Evolutionary conservation across 2,888 invertebrate species (phyloP).

Genomic region (Eutolmus rufibarbis): DNA sequence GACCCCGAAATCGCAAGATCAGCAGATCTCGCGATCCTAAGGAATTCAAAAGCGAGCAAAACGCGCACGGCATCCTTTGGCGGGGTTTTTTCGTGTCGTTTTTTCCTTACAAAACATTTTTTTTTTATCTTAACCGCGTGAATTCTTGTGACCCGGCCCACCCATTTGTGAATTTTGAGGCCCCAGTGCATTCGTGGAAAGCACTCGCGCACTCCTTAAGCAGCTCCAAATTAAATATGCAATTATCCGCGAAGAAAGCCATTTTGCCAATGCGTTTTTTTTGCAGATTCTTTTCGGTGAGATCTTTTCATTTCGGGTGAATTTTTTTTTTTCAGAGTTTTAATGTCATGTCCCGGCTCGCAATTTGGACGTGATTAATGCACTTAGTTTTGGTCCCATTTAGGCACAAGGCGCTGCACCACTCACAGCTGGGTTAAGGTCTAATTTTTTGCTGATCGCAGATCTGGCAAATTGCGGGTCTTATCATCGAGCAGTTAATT

Average conservation of each 20-base stretch:
- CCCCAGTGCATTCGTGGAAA: constrained; percentile 8
- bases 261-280: neutral
- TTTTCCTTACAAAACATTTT: neutral
- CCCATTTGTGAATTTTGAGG: constrained; percentile 5
- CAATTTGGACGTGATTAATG: constrained; percentile 34
- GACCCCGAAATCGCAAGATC: neutral
- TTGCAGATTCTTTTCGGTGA: neutral
- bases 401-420: neutral
- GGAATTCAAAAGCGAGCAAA: constrained; percentile 11
- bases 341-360: constrained; percentile 6
- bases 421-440: constrained; percentile 12
- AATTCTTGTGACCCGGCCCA: constrained; percentile 12
- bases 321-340: neutral
- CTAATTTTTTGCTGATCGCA: neutral
- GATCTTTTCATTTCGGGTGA: neutral
- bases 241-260: constrained; percentile 42
- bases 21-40: neutral
- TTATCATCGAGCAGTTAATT: constrained; percentile 23
- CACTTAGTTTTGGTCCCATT: constrained; percentile 28
- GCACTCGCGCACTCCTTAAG: neutral
- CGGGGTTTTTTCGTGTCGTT: neutral
- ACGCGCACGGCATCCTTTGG: constrained; percentile 4
- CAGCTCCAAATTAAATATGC: constrained; percentile 40
- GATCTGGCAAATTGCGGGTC: neutral
- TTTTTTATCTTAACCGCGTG: neutral